Evolutionary conservation across 2,888 invertebrate species (phyloP), one percentile per base, ranked within the genome.

Genomic region (Melieria omissa): DNA sequence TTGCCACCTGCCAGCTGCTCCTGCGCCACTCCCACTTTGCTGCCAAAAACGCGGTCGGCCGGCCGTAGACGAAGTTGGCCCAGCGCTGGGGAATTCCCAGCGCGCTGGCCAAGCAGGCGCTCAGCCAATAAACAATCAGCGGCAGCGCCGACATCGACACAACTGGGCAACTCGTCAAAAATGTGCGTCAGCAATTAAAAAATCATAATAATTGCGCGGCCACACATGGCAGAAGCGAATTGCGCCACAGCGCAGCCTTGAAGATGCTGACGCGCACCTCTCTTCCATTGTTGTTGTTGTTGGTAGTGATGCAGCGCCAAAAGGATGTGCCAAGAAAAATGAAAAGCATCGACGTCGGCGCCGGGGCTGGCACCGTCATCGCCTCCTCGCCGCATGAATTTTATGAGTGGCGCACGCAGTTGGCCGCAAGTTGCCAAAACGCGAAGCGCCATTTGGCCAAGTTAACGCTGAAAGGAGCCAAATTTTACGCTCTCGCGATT

Each of bases 111-210:
- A 80, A 80, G 58, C 60, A 54, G 10, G 41, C 47, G 47, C 55
- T 57, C 8, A 16, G 55, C 1, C 55, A 65, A 10, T 5, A 14
- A 6, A 42, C 4, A 61, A 61, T 55, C 9, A 44, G 44, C 44
- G 44, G 44, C 42, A 41, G n/a, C 41, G n/a, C n/a, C 29, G 7
- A 60, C n/a, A 61, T 44, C 3, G 65, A 46, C 67, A 52, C 10
- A 63, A 80, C 80, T 84, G 82, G 83, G 83, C 84, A 84, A 78
- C 78, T 81, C 82, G 80, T 83, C 83, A 82, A 83, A 82, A 82
- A 79, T 81, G 80, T 83, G 82, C 82, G 83, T 83, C 81, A 81
- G 80, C 83, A 83, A 83, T 83, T 81, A 81, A 82, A 79, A 47
- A 14, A 63, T 42, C 42, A 49, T 54, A 54, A 57, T 65, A 71